Conservation (phyloP, 2,888 invertebrate species). For the Poecilobothrus nobilitatus region DNA sequence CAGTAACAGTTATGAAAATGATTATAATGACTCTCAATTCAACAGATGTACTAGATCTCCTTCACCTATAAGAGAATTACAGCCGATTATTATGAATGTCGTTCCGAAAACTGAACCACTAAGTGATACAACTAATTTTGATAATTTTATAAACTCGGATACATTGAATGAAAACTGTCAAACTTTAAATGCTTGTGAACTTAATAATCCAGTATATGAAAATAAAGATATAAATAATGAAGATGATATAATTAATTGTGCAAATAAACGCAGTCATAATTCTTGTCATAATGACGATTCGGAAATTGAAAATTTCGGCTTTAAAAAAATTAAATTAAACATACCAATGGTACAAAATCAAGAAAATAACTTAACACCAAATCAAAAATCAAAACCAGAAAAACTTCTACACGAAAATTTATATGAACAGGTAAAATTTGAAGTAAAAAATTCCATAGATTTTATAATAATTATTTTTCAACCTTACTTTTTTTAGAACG, state of each 20-base stretch:
- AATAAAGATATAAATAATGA: not conserved
- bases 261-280: too few relatives aligned
- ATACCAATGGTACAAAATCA: not conserved
- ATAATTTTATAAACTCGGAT: conserved; percentile 5
- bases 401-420: not conserved
- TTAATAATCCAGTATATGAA: conserved; percentile 12
- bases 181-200: conserved; percentile 2
- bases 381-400: not conserved
- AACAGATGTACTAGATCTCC: not conserved
- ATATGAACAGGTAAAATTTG: not conserved
- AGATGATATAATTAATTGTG: not conserved
- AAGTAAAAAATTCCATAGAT: not conserved
- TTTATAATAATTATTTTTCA: too few relatives aligned
- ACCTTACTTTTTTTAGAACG: too few relatives aligned
- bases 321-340: conserved; percentile 7
- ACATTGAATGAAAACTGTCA: not conserved
- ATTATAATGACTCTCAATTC: not conserved
- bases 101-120: not conserved
- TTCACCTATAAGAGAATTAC: not conserved
- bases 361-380: not conserved
- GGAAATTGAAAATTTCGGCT: not conserved
- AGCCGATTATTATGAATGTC: conserved; percentile 27
- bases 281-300: not conserved
- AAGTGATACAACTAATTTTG: not conserved
- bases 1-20: conserved; percentile 17